Evolutionary conservation across 2,113 vertebrate genomes (phyloP).

Genomic region (Manacus vitellinus): DNA sequence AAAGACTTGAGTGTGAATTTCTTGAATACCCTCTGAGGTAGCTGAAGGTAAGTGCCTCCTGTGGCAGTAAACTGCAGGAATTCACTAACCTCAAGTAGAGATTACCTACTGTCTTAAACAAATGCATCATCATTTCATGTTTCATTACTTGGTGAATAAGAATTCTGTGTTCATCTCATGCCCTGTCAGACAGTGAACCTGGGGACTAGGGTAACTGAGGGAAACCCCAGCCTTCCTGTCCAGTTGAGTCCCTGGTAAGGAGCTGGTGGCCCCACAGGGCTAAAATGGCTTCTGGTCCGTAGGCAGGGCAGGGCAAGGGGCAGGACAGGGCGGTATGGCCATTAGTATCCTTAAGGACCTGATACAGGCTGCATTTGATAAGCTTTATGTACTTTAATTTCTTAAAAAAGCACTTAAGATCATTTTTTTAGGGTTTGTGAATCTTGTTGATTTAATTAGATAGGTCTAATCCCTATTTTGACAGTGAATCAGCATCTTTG

Average conservation of each 20-base stretch:
- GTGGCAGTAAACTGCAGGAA: not conserved
- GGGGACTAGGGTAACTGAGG: not conserved
- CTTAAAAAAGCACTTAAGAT: not conserved
- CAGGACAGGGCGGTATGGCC: too few relatives aligned
- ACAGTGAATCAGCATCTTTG: not conserved
- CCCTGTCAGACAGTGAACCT: not conserved
- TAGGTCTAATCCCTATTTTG: not conserved
- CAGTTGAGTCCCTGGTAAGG: not conserved
- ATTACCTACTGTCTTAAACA: not conserved
- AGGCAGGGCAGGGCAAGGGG: not conserved
- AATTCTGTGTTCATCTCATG: not conserved
- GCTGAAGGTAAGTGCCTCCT: not conserved
- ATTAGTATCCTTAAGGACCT: not conserved
- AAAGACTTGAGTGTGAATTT: not conserved
- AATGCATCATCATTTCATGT: fast-evolving
- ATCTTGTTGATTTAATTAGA: not conserved
- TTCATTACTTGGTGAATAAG: not conserved
- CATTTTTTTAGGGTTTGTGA: not conserved
- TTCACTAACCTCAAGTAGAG: not conserved
- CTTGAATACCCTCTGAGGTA: not conserved
- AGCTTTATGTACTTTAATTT: not conserved
- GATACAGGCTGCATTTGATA: not conserved
- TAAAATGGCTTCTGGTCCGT: not conserved
- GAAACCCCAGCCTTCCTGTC: not conserved
- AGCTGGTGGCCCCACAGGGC: not conserved